Percentiles rank a stretch among this genome's conserved stretches.
Conservation (phyloP, 2,113 vertebrate species). For the Serinus canaria region DNA sequence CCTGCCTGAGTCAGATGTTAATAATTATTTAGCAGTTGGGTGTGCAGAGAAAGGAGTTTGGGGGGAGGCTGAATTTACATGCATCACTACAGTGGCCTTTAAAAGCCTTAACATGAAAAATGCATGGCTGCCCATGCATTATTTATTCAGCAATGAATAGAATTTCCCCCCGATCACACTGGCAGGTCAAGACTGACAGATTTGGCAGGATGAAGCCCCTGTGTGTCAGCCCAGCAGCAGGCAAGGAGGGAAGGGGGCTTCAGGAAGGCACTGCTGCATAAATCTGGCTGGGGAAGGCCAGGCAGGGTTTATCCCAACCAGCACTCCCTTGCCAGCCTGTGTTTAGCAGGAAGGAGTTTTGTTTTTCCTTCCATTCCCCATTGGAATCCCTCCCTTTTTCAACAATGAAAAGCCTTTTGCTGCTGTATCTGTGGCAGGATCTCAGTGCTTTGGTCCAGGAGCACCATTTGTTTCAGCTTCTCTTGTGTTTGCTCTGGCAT, state of each 20-base stretch:
- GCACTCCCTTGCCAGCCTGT: not conserved
- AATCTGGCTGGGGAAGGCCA: not conserved
- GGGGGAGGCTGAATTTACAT: constrained; percentile 42
- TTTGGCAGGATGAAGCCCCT: constrained; percentile 14
- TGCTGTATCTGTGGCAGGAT: not conserved
- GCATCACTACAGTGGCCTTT: constrained; percentile 68
- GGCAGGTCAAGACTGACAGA: constrained; percentile 44
- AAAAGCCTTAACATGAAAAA: constrained; percentile 65
- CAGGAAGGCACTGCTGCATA: not conserved
- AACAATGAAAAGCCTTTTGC: constrained; percentile 1
- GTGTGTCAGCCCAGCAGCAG: not conserved
- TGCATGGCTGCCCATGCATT: constrained; percentile 65
- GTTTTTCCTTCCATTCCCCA: not conserved
- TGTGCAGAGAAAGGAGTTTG: not conserved
- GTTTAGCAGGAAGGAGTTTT: not conserved
- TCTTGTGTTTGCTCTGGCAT: not conserved
- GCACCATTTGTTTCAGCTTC: constrained; percentile 6
- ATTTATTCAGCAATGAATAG: constrained; percentile 62
- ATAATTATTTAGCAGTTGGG: constrained; percentile 50
- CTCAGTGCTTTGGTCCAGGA: not conserved
- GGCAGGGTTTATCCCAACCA: not conserved
- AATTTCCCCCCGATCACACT: constrained; percentile 48
- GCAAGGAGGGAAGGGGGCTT: not conserved
- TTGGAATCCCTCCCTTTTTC: not conserved
- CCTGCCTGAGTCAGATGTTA: not conserved